Base-by-base conservation (phyloP, 2,113 vertebrate species). In the Peromyscus maniculatus region DNA sequence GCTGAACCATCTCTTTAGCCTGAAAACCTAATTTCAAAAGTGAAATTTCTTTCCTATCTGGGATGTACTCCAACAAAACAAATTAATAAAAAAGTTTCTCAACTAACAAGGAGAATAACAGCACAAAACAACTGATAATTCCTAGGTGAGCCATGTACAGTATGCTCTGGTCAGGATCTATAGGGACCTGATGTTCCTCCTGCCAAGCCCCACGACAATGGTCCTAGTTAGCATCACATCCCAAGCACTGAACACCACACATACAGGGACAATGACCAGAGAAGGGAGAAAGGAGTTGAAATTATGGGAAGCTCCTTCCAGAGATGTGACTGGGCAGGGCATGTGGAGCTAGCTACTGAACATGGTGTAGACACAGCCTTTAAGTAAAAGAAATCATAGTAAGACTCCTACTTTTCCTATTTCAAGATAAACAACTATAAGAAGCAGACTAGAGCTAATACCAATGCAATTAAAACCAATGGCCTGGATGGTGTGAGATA, bases 361-460 rank as follows among this genome's bases (percentile, higher is more conserved):
- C 46, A 43, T 4, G 7, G 74, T 17, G 0, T 1, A 16, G 19
- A 69, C 6, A 67, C 28, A 36, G 31, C 1, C 59, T 26, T 12
- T 59, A 62, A 71, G 28, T 57, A 69, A 78, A 57, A 87, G 46
- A 21, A 77, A 21, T 88, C 36, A 31, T 74, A 46, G 22, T 46
- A 64, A 46, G n/a, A 49, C 74, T 59, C 21, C 9, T 16, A n/a
- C 10, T 79, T 46, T 78, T 28, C 49, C 24, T 33, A 43, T 80
- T 57, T 88, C 28, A 92, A 59, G 49, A 69, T 22, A 59, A 79
- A 39, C 62, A 78, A 28, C 9, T 3, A 4, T 66, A n/a, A 87
- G 3, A 79, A 46, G 7, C 46, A 64, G 39, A 86, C 43, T 43
- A 36, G n/a, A 31, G n/a, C 19, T 52, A 39, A 64, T 3, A 78